Evolutionary conservation across 2,113 vertebrate genomes (phyloP).

Genomic region (Nettapus auritus): DNA sequence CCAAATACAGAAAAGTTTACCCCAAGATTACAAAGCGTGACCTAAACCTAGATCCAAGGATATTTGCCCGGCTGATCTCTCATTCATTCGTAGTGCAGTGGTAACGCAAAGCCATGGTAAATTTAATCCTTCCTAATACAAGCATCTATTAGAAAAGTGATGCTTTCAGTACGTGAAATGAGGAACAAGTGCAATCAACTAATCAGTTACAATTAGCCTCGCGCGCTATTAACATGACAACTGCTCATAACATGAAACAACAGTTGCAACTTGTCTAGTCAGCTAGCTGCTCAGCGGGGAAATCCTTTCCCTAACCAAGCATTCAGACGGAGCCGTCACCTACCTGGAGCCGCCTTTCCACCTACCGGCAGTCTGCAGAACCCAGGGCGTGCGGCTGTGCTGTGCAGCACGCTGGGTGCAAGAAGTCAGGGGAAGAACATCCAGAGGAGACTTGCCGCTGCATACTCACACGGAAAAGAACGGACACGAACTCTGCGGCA

Average conservation of each 20-base stretch:
- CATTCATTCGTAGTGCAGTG: background rate
- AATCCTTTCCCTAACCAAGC: background rate
- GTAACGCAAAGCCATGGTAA: background rate
- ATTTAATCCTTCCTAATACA: background rate
- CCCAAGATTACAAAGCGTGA: background rate
- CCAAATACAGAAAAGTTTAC: background rate
- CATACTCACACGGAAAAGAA: background rate
- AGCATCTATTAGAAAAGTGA: background rate
- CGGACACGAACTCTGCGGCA: background rate
- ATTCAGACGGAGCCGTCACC: background rate
- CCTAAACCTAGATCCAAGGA: background rate
- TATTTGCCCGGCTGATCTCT: background rate
- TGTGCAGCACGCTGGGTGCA: accelerated
- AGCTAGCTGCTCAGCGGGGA: background rate
- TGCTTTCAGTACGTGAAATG: background rate
- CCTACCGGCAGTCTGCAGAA: accelerated
- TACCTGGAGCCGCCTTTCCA: background rate
- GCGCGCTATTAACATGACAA: background rate
- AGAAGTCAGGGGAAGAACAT: background rate
- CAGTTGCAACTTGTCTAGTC: background rate
- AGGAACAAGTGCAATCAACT: background rate
- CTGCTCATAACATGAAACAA: background rate
- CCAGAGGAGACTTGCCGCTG: background rate
- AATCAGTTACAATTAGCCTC: background rate
- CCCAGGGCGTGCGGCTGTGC: accelerated